Evolutionary conservation across 1,140 invertebrate genomes (phyloP).

Genomic region (Ylistrum balloti): DNA sequence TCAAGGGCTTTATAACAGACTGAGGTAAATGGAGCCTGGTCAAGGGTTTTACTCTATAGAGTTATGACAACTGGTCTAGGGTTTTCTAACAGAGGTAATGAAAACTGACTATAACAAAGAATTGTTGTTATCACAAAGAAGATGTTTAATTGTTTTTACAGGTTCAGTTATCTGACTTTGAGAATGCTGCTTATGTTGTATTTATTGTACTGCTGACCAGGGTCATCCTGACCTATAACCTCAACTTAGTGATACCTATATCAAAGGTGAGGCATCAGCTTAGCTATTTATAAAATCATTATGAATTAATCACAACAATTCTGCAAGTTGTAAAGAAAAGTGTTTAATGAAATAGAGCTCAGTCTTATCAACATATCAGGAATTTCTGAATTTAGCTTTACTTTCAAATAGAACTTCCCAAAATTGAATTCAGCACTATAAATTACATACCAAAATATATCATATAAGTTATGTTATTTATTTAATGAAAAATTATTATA

Average conservation of each 20-base stretch:
- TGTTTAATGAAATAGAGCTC: no score
- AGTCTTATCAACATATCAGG: no score
- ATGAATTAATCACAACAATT: no score
- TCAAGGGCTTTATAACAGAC: neutral
- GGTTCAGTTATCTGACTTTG: slow-evolving; percentile 99
- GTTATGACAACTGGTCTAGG: neutral
- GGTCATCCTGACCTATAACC: slow-evolving; percentile 97
- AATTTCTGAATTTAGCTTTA: no score
- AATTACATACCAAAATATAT: no score
- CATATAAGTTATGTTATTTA: no score
- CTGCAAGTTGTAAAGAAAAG: no score
- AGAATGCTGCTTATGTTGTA: slow-evolving; percentile 99
- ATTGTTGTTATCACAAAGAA: neutral
- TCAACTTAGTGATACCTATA: slow-evolving; percentile 98
- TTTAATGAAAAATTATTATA: no score
- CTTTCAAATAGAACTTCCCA: no score
- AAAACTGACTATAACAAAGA: neutral
- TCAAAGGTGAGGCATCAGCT: slow-evolving; percentile 89
- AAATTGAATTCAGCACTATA: no score
- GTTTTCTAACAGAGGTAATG: neutral
- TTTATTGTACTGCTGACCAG: slow-evolving; percentile 98
- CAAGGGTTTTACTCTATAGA: neutral
- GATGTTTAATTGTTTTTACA: slow-evolving; percentile 59
- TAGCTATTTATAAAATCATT: no score
- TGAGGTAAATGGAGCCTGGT: neutral